These are phyloP conservation scores for Danionella cerebrum DNA, from an alignment of 2,113 vertebrate genomes.

Conservation along the genomic window DNA sequence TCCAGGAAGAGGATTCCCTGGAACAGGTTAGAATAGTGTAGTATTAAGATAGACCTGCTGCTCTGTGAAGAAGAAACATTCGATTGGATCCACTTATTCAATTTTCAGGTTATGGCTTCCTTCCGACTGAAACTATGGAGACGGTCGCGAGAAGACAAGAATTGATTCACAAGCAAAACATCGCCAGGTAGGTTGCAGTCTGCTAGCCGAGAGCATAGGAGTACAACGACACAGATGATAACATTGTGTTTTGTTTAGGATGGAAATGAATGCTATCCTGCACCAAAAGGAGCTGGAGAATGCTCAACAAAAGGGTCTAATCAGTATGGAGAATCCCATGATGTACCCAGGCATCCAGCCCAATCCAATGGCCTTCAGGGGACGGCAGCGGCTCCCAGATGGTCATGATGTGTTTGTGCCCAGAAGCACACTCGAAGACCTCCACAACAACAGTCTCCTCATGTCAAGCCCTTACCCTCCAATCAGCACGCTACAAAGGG, in stretches of 20 bases:
- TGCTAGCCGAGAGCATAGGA: not conserved
- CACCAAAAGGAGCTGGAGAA: constrained; percentile 90
- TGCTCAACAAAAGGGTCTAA: constrained; percentile 75
- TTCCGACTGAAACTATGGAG: constrained; percentile 83
- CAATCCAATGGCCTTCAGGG: constrained; percentile 68
- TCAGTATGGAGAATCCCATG: constrained; percentile 73
- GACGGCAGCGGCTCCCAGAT: constrained; percentile 71
- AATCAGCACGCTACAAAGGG: constrained; percentile 73
- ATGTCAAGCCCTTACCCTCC: constrained; percentile 75
- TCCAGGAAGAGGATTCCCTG: constrained; percentile 67
- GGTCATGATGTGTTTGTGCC: constrained; percentile 76
- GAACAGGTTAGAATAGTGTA: constrained; percentile 56
- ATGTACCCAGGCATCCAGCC: constrained; percentile 67
- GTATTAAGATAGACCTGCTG: not conserved
- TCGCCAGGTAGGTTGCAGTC: constrained; percentile 75
- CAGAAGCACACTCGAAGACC: constrained; percentile 69
- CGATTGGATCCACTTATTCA: not conserved
- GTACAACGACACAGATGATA: not conserved
- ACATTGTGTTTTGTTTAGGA: constrained; percentile 48
- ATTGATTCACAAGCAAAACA: constrained; percentile 85
- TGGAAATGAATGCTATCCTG: constrained; percentile 91
- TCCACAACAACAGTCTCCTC: constrained; percentile 74
- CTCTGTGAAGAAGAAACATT: not conserved
- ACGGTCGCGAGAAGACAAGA: constrained; percentile 85
- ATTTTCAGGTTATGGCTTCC: constrained; percentile 71